Evolutionary conservation across 2,888 invertebrate genomes (phyloP), one percentile per base, ranked within the genome.

Genomic region (Ennomos quercinarius): DNA sequence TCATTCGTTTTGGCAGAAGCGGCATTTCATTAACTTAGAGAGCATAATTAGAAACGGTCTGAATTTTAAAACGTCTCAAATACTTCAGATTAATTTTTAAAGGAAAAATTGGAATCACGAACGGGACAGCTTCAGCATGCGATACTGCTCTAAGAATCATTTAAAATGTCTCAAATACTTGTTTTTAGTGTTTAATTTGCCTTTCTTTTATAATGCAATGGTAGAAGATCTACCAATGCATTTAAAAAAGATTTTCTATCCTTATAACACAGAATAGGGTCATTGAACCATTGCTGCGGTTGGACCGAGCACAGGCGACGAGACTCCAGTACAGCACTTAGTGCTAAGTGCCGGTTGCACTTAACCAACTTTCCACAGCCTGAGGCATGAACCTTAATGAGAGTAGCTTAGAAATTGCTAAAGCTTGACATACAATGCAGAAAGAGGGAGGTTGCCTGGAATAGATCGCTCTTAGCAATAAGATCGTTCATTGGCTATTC

Each of bases 301-400:
- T 40, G 45, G 6, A 27, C 17, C 9, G 41, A 10, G 42, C 37
- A 42, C 42, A 10, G 37, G 47, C 34, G 53, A 27, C 56, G 35
- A 10, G 11, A n/a, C 48, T 39, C 36, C 34, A 50, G 34, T 46
- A 57, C 34, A 45, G 34, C 52, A 57, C 52, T 57, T 46, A 51
- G 51, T 38, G 46, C 48, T 37, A 39, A 49, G 49, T 45, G 52
- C 48, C 10, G 11, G 34, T 47, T 52, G 57, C 61, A 55, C 61
- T 55, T 55, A 56, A 53, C 50, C 43, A 57, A 61, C 58, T 64
- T 62, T 62, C 54, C 52, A 57, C 46, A 57, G 57, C 39, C 37
- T 39, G 51, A 45, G 46, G 46, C 41, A 45, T 45, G 39, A 38
- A 42, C 36, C 42, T 27, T 52, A 38, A 59, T 53, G 38, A 50